Evolutionary conservation across 2,113 vertebrate genomes (phyloP).

Genomic region (Gymnarchus niloticus): DNA sequence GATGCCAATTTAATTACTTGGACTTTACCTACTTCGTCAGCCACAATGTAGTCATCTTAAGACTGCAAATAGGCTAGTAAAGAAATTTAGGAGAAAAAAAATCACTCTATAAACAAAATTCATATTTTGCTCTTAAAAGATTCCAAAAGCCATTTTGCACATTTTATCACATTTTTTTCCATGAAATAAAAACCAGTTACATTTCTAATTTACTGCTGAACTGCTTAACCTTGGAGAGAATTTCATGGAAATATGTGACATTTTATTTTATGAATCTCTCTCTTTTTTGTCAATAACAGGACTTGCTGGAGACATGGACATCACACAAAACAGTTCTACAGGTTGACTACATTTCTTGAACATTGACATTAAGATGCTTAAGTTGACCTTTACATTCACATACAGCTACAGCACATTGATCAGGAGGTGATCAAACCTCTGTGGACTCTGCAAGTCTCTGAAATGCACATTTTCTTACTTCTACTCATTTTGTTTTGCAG

Average conservation of each 20-base stretch:
- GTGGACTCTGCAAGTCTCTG: conserved; percentile 22
- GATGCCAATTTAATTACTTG: background rate
- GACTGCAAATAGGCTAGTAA: background rate
- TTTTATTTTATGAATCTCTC: background rate
- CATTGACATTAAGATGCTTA: background rate
- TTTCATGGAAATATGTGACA: background rate
- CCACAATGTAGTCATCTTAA: background rate
- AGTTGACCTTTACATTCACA: background rate
- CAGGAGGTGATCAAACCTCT: conserved; percentile 24
- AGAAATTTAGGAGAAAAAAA: background rate
- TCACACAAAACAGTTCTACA: background rate
- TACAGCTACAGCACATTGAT: conserved; percentile 18
- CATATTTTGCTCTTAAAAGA: conserved; percentile 6
- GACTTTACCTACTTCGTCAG: background rate
- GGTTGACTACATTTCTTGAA: background rate
- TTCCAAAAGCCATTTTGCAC: background rate
- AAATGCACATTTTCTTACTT: background rate
- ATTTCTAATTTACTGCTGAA: background rate
- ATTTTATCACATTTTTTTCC: conserved; percentile 19
- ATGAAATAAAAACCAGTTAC: background rate
- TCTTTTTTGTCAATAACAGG: conserved; percentile 12
- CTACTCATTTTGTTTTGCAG: background rate
- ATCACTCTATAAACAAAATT: conserved; percentile 12
- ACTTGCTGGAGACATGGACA: background rate
- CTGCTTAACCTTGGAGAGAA: background rate